These are phyloP conservation scores for Clistopyga incitator DNA, from an alignment of 2,888 invertebrate genomes.

Conservation along the genomic window DNA sequence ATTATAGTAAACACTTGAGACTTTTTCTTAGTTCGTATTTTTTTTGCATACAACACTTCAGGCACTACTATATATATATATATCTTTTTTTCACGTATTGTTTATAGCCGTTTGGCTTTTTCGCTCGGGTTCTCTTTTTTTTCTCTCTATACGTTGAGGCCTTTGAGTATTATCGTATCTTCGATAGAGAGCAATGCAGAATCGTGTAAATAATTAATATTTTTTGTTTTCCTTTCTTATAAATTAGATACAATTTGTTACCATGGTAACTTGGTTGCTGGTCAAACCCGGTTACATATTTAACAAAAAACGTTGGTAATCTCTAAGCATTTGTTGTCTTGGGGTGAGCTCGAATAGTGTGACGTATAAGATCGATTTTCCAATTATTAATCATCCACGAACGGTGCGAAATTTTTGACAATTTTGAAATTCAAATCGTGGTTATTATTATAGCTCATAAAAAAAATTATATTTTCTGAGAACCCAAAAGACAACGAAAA, in stretches of 20 bases:
- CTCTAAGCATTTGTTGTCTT: slow-evolving; percentile 26
- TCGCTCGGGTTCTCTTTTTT: slow-evolving; percentile 44
- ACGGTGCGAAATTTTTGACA: too few relatives aligned
- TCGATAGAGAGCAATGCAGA: slow-evolving; percentile 56
- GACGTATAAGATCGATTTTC: slow-evolving; percentile 1
- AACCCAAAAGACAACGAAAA: too few relatives aligned
- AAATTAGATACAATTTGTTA: slow-evolving; percentile 44
- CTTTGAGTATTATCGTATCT: slow-evolving; percentile 62
- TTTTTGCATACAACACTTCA: slow-evolving; percentile 54
- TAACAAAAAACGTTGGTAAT: slow-evolving; percentile 23
- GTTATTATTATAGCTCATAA: too few relatives aligned
- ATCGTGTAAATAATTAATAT: slow-evolving; percentile 26
- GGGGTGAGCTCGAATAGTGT: slow-evolving; percentile 14
- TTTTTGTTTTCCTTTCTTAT: slow-evolving; percentile 18
- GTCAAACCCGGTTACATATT: slow-evolving; percentile 24
- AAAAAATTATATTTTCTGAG: too few relatives aligned
- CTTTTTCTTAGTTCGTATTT: slow-evolving; percentile 50
- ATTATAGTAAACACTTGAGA: slow-evolving; percentile 61
- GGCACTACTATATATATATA: slow-evolving; percentile 11
- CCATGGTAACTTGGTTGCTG: slow-evolving; percentile 46
- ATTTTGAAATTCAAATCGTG: too few relatives aligned
- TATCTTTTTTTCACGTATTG: slow-evolving; percentile 36
- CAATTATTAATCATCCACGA: background rate
- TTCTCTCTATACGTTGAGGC: slow-evolving; percentile 13
- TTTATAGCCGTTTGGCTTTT: slow-evolving; percentile 48